phyloP scores from a whole-genome alignment of 1,140 invertebrate genomes.

The Brachionus calyciflorus region DNA sequence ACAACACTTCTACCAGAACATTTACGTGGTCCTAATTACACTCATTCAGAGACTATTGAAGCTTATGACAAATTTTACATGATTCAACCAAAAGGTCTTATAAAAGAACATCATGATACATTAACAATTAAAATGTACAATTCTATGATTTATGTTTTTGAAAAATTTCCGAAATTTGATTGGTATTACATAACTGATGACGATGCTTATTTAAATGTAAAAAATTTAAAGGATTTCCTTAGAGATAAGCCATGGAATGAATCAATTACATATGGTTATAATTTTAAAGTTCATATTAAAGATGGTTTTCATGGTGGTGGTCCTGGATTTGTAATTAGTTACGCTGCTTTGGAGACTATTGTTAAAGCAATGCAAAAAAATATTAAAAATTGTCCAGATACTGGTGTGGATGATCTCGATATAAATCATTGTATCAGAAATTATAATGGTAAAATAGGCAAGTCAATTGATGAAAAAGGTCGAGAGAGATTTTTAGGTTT shows the following conservation, averaged over 20 bases:
- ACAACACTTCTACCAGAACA: background rate
- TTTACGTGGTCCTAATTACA: too few species aligned
- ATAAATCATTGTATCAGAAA: conserved; percentile 7
- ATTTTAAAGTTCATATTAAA: too few species aligned
- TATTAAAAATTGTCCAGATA: background rate
- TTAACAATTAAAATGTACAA: background rate
- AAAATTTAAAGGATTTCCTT: too few species aligned
- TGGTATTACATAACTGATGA: too few species aligned
- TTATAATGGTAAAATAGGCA: background rate
- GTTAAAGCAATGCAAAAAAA: background rate
- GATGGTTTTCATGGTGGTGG: conserved; percentile 50
- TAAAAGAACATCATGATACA: background rate
- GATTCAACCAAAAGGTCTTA: background rate
- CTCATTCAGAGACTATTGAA: background rate
- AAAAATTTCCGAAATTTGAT: too few species aligned
- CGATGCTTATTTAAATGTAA: too few species aligned
- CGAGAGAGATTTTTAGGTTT: conserved; percentile 24
- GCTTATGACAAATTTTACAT: conserved; percentile 5
- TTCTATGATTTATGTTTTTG: too few species aligned
- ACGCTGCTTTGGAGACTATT: background rate
- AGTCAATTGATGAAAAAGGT: background rate
- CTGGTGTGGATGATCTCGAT: conserved; percentile 7
- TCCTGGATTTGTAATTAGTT: conserved; percentile 55
- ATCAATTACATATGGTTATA: too few species aligned
- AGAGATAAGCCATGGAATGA: too few species aligned